A percentile compares a stretch with the other conserved stretches of the same genome.
phyloP scores from a whole-genome alignment of 2,797 vertebrate species.

The Lepilemur ruficaudatus region DNA sequence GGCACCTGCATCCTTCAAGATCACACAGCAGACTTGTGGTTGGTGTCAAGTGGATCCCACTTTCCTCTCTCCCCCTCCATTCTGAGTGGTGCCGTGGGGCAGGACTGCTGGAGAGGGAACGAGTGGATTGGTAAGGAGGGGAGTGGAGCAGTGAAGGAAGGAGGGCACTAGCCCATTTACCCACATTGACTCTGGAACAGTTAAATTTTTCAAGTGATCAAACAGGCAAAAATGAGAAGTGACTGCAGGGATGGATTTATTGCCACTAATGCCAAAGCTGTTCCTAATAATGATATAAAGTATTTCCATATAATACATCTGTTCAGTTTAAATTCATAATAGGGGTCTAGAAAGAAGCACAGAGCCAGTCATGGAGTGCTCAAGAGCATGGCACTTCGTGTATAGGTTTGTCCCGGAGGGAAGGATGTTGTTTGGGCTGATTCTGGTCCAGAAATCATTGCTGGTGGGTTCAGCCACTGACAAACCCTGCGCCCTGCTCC shows the following conservation, averaged over 20 bases:
- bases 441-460: not conserved
- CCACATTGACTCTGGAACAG: constrained; percentile 30
- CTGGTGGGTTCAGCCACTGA: not conserved
- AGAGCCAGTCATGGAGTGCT: not conserved
- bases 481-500: not conserved
- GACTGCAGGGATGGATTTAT: constrained; percentile 58
- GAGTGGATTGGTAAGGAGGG: not conserved
- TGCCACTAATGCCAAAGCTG: constrained; percentile 62
- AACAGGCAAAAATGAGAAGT: constrained; percentile 42
- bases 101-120: not conserved
- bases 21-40: not conserved
- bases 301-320: constrained; percentile 59
- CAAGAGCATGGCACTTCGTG: not conserved
- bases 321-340: constrained; percentile 66
- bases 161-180: not conserved
- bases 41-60: not conserved
- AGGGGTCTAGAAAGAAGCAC: constrained; percentile 40
- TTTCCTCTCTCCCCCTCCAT: not conserved
- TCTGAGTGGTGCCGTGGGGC: not conserved
- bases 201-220: constrained; percentile 47
- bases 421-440: not conserved
- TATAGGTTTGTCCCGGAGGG: not conserved
- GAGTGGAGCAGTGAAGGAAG: not conserved
- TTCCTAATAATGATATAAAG: constrained; percentile 70
- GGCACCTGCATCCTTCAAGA: not conserved